Percentiles rank a stretch among this genome's conserved stretches.
Evolutionary conservation across 2,888 invertebrate genomes (phyloP).

Genomic region (Xanthia togata): DNA sequence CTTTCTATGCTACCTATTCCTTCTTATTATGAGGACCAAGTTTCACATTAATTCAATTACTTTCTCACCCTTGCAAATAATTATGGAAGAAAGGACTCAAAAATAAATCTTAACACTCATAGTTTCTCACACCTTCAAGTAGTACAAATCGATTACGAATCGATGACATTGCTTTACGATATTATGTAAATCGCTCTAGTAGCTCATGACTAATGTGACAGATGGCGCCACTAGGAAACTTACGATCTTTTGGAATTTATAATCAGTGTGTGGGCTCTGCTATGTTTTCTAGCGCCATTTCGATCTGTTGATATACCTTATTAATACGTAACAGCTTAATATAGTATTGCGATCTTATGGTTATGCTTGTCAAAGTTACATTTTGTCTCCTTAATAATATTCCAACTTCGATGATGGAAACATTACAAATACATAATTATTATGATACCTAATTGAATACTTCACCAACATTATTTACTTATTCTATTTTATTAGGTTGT

Average conservation of each 20-base stretch:
- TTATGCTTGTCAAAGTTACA: neutral
- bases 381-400: neutral
- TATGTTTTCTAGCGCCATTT: slow-evolving; percentile 37
- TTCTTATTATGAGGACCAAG: neutral
- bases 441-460: neutral
- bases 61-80: neutral
- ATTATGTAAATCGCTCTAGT: slow-evolving; percentile 60
- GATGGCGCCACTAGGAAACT: slow-evolving; percentile 52
- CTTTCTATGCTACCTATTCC: too few species aligned
- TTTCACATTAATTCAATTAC: neutral
- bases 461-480: neutral
- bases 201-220: slow-evolving; percentile 55
- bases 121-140: slow-evolving; percentile 27
- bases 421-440: neutral
- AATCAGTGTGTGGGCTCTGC: slow-evolving; percentile 58
- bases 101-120: slow-evolving; percentile 8
- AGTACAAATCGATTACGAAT: slow-evolving; percentile 45
- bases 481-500: neutral
- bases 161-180: slow-evolving; percentile 53
- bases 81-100: neutral
- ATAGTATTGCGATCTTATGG: neutral
- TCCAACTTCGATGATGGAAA: neutral
- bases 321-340: neutral
- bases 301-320: slow-evolving; percentile 11
- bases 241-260: slow-evolving; percentile 51